Base-by-base conservation (phyloP, 2,797 vertebrate species). In the Catamblyrhynchus diadema region DNA sequence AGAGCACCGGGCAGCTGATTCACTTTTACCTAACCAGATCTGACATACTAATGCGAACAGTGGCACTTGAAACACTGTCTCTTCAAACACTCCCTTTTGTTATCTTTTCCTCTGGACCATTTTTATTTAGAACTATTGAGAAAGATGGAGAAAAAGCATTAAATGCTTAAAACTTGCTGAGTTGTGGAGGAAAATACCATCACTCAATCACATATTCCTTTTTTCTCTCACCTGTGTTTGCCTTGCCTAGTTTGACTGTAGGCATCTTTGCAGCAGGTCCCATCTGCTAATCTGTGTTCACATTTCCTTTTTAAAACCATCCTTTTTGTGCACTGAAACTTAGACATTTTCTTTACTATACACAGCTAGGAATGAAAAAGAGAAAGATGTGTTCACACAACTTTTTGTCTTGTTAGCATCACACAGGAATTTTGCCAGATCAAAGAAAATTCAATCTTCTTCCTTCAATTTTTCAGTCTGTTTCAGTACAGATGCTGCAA, bases 401-500 rank as follows among this genome's bases (percentile, higher is more conserved):
- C 17, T 72, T 94, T 72, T 91, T 37, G 32, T 90, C 64, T 70
- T 57, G 47, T 79, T 80, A 57, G 22, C 18, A 70, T 72, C 72
- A 85, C 47, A n/a, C 41, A 77, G 60, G 60, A 94, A 66, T 82
- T 95, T 96, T 94, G 25, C 28, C 59, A 44, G 45, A 93, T 84
- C 75, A 92, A 85, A 93, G 53, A 12, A 87, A 70, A 80, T 66
- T 80, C 50, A 59, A 2, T 61, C 37, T 39, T 85, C 54, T 85
- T 62, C 61, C n/a, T 92, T 82, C 56, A 42, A 1, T 75, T 79
- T 84, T 93, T 84, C 22, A 21, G 45, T 60, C 69, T 82, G 25
- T 80, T 92, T 74, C 50, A 57, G 50, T 66, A 50, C 24, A 69
- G 39, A 54, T 59, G 47, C 35, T 86, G 50, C 56, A 77, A 42